phyloP scores from a whole-genome alignment of 2,888 invertebrate genomes.

The Epistrophella euchroma region DNA sequence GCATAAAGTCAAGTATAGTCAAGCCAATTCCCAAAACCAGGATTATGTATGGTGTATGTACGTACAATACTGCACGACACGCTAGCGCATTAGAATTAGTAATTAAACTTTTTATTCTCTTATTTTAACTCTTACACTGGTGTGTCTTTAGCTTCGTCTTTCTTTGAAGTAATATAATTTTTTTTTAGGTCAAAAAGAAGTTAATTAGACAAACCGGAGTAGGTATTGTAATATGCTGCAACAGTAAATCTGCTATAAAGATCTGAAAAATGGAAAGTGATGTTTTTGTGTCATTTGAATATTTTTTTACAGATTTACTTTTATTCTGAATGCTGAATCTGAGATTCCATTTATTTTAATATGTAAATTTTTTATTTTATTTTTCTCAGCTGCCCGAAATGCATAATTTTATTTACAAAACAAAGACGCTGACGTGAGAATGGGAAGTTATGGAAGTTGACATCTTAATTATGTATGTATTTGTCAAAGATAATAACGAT shows the following conservation, averaged over 20 bases:
- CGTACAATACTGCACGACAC: constrained; percentile 4
- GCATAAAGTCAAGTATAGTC: constrained; percentile 28
- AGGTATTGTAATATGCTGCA: constrained; percentile 23
- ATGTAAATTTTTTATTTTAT: constrained; percentile 10
- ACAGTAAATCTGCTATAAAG: constrained; percentile 13
- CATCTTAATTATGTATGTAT: not conserved
- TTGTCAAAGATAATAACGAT: too few species aligned
- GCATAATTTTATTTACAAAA: constrained; percentile 18
- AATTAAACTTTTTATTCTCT: constrained; percentile 67
- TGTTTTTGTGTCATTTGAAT: constrained; percentile 20
- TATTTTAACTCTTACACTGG: constrained; percentile 25
- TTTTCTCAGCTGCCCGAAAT: not conserved
- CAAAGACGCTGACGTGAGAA: constrained; percentile 1
- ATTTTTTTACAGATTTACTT: constrained; percentile 18
- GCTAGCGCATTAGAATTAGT: constrained; percentile 53
- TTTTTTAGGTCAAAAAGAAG: constrained; percentile 59
- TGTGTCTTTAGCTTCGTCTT: constrained; percentile 30
- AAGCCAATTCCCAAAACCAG: constrained; percentile 59
- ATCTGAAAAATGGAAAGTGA: constrained; percentile 62
- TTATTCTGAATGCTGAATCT: constrained; percentile 8
- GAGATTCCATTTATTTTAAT: constrained; percentile 21
- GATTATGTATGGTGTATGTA: constrained; percentile 6
- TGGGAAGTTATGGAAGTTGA: not conserved
- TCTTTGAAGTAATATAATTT: constrained; percentile 28
- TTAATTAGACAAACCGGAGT: constrained; percentile 40